phyloP scores from a whole-genome alignment of 2,113 vertebrate species.

The Megaceryle maxima region DNA sequence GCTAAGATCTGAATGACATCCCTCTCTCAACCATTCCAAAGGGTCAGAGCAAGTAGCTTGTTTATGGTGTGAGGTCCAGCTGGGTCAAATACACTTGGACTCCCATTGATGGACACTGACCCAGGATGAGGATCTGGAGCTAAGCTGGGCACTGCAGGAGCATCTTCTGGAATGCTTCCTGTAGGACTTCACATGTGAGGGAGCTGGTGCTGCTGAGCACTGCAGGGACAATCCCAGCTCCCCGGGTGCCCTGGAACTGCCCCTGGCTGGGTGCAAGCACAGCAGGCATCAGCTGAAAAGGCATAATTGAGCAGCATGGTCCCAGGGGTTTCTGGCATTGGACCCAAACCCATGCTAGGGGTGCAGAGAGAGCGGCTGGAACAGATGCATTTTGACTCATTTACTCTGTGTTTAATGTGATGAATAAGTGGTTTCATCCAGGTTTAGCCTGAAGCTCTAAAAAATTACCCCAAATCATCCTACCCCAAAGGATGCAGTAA shows the following conservation, averaged over 20 bases:
- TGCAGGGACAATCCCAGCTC: neutral
- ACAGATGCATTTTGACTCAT: neutral
- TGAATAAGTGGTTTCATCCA: neutral
- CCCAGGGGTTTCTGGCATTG: neutral
- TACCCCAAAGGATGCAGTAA: neutral
- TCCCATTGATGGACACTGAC: rapidly evolving
- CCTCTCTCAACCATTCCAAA: rapidly evolving
- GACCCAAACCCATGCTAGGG: neutral
- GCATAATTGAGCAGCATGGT: neutral
- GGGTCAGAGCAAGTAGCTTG: neutral
- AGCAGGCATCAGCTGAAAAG: rapidly evolving
- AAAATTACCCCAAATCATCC: neutral
- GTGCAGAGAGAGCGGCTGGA: neutral
- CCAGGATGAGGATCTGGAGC: neutral
- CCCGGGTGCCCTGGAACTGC: rapidly evolving
- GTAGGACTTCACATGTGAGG: neutral
- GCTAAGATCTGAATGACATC: rapidly evolving
- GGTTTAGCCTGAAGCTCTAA: neutral
- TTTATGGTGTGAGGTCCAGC: too few species aligned
- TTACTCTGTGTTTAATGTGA: neutral
- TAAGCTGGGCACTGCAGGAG: neutral
- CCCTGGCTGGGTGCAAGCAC: neutral
- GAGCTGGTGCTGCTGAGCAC: neutral
- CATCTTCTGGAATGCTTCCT: neutral
- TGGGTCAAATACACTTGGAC: neutral